Evolutionary conservation across 2,888 invertebrate species (phyloP), one percentile per base, ranked within the genome.

Genomic region (Parascotia fuliginaria): DNA sequence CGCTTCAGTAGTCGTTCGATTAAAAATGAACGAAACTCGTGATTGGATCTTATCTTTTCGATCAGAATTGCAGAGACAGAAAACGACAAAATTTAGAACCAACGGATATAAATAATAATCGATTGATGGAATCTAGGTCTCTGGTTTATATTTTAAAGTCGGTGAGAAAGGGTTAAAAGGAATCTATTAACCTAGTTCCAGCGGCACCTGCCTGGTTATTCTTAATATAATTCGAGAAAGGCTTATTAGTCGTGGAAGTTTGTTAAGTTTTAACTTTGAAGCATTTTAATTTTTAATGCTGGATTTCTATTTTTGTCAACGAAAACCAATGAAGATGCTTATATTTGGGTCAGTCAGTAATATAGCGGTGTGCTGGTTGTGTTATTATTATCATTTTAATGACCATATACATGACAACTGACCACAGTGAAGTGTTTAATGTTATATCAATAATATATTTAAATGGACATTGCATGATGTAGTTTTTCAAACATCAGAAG

Each of bases 111-210:
- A 48, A 52, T 34, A 48, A 51, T 36, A 34, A 57, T 65, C 29
- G 37, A 60, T 58, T 15, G 9, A 3, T 48, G 2, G 2, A 16
- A 56, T 48, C 29, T 49, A 38, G 55, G 54, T 58, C 44, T 66
- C 40, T 53, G 15, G 38, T 55, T 12, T 42, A 55, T 51, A 55
- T 47, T 39, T 12, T 37, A 13, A 42, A 47, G 36, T 40, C 19
- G 13, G 34, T 48, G 40, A n/a, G n/a, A 50, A 60, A 60, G 42
- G 50, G 58, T 45, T 48, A 31, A 60, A 65, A 62, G 52, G 50
- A 70, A 73, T 69, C 60, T 71, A 65, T 73, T 71, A 75, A 67
- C 74, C 66, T 39, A 75, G 55, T 70, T 72, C 46, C 57, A 38
- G 44, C 13, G 56, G 36, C 65, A 64, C 72, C 74, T 68, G 65